Base-by-base conservation (phyloP, 1,140 invertebrate genomes). In the Drosophila rhopaloa region DNA sequence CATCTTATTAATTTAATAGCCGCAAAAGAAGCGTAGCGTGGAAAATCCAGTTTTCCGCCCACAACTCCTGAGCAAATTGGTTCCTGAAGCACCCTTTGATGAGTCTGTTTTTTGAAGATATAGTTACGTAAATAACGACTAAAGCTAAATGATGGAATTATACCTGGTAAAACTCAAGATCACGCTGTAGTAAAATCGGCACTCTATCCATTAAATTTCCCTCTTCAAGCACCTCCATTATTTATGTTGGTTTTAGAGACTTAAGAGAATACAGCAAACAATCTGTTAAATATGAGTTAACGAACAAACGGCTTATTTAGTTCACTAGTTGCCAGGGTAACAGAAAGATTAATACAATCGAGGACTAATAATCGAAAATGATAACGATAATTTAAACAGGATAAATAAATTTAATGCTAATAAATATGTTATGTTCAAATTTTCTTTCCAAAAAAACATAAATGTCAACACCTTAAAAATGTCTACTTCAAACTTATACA, bases 221-320 rank as follows among this genome's bases (percentile, higher is more conserved):
- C 94, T 96, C 96, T 94, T 96, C 96, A 93, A 97, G 96, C 62
- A 97, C 95, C 92, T 96, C 96, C 96, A 96, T 96, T 50, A 81
- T 59, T 0, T 10, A 40, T 10, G 1, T 13, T 27, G 24, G 47
- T 43, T 38, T 27, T 1, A 27, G 5, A 4, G 11, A 10, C 11
- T 13, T 10, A 6, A 9, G 43, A 19, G 4, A 44, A 24, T 11
- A 11, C 2, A 56, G 19, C 7, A 37, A 40, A 24, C 11, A 37
- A 27, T 37, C 5, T 41, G 11, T 19, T 1, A 29, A 44, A 11
- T 32, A 40, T 35, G 46, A 1, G n/a, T 14, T 50, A 76, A 67
- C 59, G 65, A 86, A 53, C 70, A 86, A 85, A 85, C 82, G 68
- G 19, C 5, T 16, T 11, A 53, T 5, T 32, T 16, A 9, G 7